Evolutionary conservation across 2,797 vertebrate genomes (phyloP), one percentile per base, ranked within the genome.

Genomic region (Yasuhikotakia modesta): DNA sequence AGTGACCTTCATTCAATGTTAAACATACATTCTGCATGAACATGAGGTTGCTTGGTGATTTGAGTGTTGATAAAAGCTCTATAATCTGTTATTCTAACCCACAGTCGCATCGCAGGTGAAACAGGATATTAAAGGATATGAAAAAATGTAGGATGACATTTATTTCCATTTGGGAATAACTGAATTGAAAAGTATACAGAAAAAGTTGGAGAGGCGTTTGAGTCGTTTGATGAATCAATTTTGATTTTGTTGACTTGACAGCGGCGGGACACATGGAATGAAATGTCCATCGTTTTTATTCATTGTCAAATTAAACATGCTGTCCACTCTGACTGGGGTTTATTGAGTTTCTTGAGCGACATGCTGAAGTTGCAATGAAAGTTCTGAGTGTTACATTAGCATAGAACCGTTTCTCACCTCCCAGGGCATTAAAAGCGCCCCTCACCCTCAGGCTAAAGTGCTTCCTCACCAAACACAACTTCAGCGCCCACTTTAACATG

Each of bases 401-500:
- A 1, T 58, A 30, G 46, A 57, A 63, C 22, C 57, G 65, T 79
- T 78, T 76, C 58, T 82, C 69, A n/a, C 17, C 78, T 73, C 77
- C 52, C 22, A 24, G 81, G 45, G 50, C 63, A 77, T 72, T 53
- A 79, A 70, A 52, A 17, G 60, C 13, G 32, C 14, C 43, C 63
- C 17, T 73, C 22, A 55, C 52, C 73, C 52, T 32, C 53, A 32
- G 58, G 76, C 67, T 61, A 79, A 73, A 70, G 81, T 73, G 70
- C 69, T 74, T 21, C 39, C 65, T 66, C 21, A 57, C 60, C 70
- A 79, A 76, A 79, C 65, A 70, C 65, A 39, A 32, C 53, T 69
- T 66, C 63, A 72, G 12, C 21, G 10, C 46, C 68, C 50, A 74
- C 73, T 73, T 78, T 50, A 70, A 73, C 46, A 65, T 80, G 80